A percentile compares a stretch with the other conserved stretches of the same genome.
phyloP scores from a whole-genome alignment of 2,797 vertebrate genomes.

The Paramormyrops hopkinsi region DNA sequence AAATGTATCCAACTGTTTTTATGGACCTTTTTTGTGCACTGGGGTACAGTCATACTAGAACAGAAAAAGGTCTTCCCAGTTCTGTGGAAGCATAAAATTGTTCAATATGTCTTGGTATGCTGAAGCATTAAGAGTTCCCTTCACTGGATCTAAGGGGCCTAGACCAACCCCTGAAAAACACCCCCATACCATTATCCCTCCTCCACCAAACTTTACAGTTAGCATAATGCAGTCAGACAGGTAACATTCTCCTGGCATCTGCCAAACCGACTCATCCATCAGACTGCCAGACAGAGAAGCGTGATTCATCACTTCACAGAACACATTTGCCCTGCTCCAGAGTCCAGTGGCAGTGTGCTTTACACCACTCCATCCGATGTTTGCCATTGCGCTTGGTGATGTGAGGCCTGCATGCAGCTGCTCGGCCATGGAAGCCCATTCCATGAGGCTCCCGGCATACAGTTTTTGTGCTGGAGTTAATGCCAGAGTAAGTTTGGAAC shows the following conservation, averaged over 20 bases:
- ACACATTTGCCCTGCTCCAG: neutral
- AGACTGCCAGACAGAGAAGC: neutral
- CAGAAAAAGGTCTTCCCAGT: neutral
- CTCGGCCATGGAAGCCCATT: neutral
- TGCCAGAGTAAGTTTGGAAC: neutral
- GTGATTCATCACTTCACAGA: neutral
- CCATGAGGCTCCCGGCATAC: neutral
- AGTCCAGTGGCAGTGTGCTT: neutral
- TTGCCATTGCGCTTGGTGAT: neutral
- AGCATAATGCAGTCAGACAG: neutral
- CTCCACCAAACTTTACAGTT: neutral
- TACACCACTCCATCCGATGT: neutral
- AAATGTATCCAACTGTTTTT: neutral
- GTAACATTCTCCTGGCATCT: neutral
- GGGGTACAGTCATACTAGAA: neutral
- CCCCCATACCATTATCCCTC: neutral
- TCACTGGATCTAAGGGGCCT: neutral
- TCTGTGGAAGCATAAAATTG: neutral
- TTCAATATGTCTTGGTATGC: neutral
- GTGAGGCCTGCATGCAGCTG: neutral
- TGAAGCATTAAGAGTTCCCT: neutral
- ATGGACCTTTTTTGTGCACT: neutral
- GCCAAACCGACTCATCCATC: neutral
- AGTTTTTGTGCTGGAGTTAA: neutral
- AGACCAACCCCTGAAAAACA: neutral